Evolutionary conservation across 2,888 invertebrate genomes (phyloP).

Genomic region (Eristalis arbustorum): DNA sequence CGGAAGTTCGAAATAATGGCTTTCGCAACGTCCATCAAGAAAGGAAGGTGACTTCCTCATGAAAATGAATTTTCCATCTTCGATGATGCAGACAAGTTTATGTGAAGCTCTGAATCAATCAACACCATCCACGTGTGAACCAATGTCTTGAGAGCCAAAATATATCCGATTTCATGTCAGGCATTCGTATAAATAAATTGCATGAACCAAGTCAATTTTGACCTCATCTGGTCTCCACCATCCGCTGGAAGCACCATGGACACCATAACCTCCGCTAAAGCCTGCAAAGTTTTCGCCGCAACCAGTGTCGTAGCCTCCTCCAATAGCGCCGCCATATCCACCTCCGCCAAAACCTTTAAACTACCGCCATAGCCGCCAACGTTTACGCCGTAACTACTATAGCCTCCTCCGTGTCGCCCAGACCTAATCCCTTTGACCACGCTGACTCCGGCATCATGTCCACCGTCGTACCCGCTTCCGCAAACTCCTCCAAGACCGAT

Average conservation of each 20-base stretch:
- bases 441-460: not conserved
- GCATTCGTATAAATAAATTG: not conserved
- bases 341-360: not conserved
- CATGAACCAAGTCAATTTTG: not conserved
- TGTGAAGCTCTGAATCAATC: too few relatives aligned
- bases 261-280: not conserved
- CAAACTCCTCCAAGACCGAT: not conserved
- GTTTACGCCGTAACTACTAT: not conserved
- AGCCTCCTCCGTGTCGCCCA: not conserved
- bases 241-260: not conserved
- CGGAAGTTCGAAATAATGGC: too few relatives aligned
- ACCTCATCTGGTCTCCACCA: not conserved
- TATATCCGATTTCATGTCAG: not conserved
- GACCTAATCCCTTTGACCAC: not conserved
- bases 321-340: not conserved
- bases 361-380: not conserved
- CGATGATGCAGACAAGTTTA: too few relatives aligned
- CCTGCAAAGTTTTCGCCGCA: not conserved
- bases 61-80: too few relatives aligned
- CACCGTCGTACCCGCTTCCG: not conserved
- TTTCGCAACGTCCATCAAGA: too few relatives aligned
- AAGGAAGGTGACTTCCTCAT: too few relatives aligned
- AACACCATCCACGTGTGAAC: too few relatives aligned
- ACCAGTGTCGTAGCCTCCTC: not conserved
- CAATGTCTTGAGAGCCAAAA: too few relatives aligned